These are phyloP conservation scores for Dasysyrphus tricinctus DNA, from an alignment of 2,888 invertebrate species.

Conservation along the genomic window DNA sequence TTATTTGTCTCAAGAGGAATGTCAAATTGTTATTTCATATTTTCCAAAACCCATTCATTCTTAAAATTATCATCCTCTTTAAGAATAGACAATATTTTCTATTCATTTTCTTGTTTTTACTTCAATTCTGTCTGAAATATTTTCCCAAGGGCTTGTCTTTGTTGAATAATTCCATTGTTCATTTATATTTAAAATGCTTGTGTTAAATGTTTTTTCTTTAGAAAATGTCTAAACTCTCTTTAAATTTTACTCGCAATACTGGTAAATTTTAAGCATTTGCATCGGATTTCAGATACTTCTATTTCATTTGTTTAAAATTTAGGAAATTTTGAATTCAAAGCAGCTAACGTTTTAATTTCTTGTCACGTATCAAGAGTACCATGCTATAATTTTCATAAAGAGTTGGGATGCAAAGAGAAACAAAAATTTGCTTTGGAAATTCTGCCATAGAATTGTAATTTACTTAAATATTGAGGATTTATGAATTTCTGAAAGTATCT, in stretches of 20 bases:
- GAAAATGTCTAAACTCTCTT: background rate
- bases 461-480: too few species aligned
- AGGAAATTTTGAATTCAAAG: too few species aligned
- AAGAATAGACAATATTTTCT: background rate
- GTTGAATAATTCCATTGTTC: background rate
- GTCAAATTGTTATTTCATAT: background rate
- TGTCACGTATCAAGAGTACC: too few species aligned
- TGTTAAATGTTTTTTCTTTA: background rate
- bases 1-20: background rate
- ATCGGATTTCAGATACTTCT: background rate
- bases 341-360: too few species aligned
- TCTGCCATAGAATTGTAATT: too few species aligned
- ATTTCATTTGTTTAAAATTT: too few species aligned
- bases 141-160: background rate
- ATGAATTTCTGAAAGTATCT: too few species aligned
- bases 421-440: too few species aligned
- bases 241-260: background rate
- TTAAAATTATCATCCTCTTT: background rate
- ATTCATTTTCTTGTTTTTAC: background rate
- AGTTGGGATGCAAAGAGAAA: too few species aligned
- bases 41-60: background rate
- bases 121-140: background rate
- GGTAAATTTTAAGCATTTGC: background rate
- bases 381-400: too few species aligned
- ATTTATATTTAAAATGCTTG: background rate